These are phyloP conservation scores for Gasterosteus nipponicus DNA, from an alignment of 2,113 vertebrate genomes.

Conservation along the genomic window DNA sequence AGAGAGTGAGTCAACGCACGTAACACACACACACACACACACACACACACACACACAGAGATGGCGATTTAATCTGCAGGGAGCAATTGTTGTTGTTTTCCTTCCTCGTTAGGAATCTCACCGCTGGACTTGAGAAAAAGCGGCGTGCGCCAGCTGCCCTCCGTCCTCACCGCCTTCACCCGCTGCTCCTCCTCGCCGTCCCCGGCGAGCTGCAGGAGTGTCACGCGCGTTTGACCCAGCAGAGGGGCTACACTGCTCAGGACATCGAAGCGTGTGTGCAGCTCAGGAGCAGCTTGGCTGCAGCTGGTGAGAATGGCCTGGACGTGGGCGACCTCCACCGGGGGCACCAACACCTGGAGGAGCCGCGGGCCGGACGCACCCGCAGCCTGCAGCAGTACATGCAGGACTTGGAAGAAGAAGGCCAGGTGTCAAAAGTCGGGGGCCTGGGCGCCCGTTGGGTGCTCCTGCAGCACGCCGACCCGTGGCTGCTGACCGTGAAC, in stretches of 20 bases:
- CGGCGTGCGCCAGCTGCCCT: constrained; percentile 80
- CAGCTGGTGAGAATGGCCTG: constrained; percentile 81
- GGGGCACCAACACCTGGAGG: constrained; percentile 74
- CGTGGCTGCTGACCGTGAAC: constrained; percentile 69
- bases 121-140: constrained; percentile 73
- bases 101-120: constrained; percentile 65
- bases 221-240: constrained; percentile 50
- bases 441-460: constrained; percentile 58
- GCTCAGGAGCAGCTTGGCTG: constrained; percentile 78
- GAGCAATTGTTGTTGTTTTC: neutral
- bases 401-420: constrained; percentile 63
- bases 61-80: neutral
- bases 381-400: constrained; percentile 71
- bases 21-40: neutral
- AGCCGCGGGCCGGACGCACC: constrained; percentile 59
- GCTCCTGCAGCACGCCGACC: constrained; percentile 54
- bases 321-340: constrained; percentile 75
- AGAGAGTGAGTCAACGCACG: constrained; percentile 67
- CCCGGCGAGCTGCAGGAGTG: constrained; percentile 59
- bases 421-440: constrained; percentile 62
- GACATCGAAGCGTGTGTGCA: constrained; percentile 79
- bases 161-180: constrained; percentile 80
- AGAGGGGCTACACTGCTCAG: constrained; percentile 71
- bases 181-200: constrained; percentile 75
- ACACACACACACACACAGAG: neutral